Percentiles rank a stretch among this genome's conserved stretches.
Evolutionary conservation across 2,888 invertebrate genomes (phyloP).

Genomic region (Cheilosia variabilis): DNA sequence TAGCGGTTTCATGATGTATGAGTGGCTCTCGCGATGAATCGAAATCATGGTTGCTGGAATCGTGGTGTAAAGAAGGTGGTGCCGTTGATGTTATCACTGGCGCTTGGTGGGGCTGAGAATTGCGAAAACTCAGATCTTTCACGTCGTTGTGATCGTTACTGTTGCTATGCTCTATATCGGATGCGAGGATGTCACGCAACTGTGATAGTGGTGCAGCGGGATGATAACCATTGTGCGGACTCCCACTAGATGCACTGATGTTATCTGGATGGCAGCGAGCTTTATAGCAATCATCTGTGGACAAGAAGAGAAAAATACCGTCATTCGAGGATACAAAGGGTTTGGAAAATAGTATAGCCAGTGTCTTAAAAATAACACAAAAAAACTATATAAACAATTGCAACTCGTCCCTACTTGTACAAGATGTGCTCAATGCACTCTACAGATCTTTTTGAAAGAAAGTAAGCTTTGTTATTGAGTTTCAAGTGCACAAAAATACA

Average conservation of each 20-base stretch:
- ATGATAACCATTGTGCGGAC: conserved; percentile 83
- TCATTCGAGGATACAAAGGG: too few relatives aligned
- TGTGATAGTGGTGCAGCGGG: conserved; percentile 83
- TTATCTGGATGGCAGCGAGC: conserved; percentile 84
- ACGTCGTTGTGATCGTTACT: conserved; percentile 83
- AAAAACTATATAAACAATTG: too few relatives aligned
- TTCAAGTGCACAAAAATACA: too few relatives aligned
- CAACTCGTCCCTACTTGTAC: too few relatives aligned
- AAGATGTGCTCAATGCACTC: too few relatives aligned
- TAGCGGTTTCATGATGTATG: conserved; percentile 82
- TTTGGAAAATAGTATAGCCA: too few relatives aligned
- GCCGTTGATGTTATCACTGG: conserved; percentile 83
- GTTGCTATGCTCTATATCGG: conserved; percentile 83
- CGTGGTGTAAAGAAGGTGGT: conserved; percentile 80
- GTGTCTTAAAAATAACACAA: too few relatives aligned
- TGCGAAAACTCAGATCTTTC: conserved; percentile 83
- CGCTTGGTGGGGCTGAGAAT: conserved; percentile 82
- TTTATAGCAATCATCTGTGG: conserved; percentile 82
- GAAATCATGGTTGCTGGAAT: conserved; percentile 83
- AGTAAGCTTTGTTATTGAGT: too few relatives aligned
- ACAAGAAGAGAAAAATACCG: not conserved
- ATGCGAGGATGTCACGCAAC: conserved; percentile 83
- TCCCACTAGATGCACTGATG: conserved; percentile 85
- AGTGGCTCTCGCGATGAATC: conserved; percentile 82
- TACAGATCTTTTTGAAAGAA: too few relatives aligned